Conservation (phyloP, 2,113 vertebrate genomes). For the Ctenomys sociabilis region DNA sequence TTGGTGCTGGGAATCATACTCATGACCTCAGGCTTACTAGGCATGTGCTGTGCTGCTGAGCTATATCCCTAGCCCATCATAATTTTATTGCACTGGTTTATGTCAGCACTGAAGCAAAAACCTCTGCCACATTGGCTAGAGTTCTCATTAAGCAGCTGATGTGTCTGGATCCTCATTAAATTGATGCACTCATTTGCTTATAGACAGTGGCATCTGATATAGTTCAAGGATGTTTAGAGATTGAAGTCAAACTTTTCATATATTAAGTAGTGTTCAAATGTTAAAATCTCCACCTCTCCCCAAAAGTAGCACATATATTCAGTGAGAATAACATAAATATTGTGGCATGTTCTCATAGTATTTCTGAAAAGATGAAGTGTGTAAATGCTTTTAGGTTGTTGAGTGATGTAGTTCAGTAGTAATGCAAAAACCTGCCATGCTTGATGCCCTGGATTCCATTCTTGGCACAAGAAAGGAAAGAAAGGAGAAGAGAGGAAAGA, state of each 20-base stretch:
- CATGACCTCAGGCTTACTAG: too few relatives aligned
- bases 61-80: conserved; percentile 57
- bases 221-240: conserved; percentile 82
- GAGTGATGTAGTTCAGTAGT: background rate
- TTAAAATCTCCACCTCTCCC: background rate
- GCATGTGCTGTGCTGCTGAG: too few relatives aligned
- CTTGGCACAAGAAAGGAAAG: background rate
- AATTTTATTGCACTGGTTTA: conserved; percentile 87
- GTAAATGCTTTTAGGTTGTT: background rate
- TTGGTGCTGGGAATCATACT: too few relatives aligned
- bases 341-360: background rate
- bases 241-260: conserved; percentile 68
- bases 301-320: conserved; percentile 25
- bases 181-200: conserved; percentile 95
- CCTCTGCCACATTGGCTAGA: conserved; percentile 85
- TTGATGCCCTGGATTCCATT: background rate
- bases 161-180: conserved; percentile 92
- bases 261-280: background rate
- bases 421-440: background rate
- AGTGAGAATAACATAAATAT: background rate
- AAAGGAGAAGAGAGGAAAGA: background rate
- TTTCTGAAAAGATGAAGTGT: conserved; percentile 7
- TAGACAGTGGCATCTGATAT: conserved; percentile 88
- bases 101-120: conserved; percentile 90
- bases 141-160: conserved; percentile 88